Evolutionary conservation across 2,113 vertebrate species (phyloP), one percentile per base, ranked within the genome.

Genomic region (Bothrops jararaca): DNA sequence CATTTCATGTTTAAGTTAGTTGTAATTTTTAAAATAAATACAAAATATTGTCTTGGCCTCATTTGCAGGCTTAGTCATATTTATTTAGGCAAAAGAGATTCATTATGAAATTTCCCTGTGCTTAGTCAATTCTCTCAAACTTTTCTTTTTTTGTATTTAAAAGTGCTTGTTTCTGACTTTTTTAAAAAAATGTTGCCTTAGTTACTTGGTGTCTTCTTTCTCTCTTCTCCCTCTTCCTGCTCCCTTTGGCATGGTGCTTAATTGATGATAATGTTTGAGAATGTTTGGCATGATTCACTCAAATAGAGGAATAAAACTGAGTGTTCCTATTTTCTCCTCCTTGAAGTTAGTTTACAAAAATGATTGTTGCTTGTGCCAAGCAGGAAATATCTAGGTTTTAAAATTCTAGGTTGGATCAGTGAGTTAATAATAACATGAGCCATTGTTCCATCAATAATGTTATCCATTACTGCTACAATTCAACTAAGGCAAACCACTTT

Each of bases 41-140:
- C 29, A 74, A 74, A 80, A 39, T 90, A 52, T 90, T 39, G 50
- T 86, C 74, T 80, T 90, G 56, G 88, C 48, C 23, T 60, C 54
- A 50, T 92, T 12, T 80, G 52, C 53, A 92, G 89, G 23, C 88
- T 89, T 85, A 58, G 88, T 60, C 89, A 90, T 90, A 34, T 92
- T 86, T 92, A 52, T 92, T 58, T 86, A 34, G 53, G 58, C 69
- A 92, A 89, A 89, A 45, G 34, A 89, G 74, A 92, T 92, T 58
- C 89, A 86, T 92, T 90, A 92, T 89, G 74, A 90, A 85, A 60
- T 60, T 86, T 90, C 29, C 23, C 39, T 92, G 56, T 90, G 54
- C 57, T 39, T 92, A 56, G 29, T 90, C 88, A 89, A 39, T 45
- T 89, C 50, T 74, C 26, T 90, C 23, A 57, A 45, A 86, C 58